Conservation (phyloP, 2,113 vertebrate genomes). For the Pachypanchax playfairii region DNA sequence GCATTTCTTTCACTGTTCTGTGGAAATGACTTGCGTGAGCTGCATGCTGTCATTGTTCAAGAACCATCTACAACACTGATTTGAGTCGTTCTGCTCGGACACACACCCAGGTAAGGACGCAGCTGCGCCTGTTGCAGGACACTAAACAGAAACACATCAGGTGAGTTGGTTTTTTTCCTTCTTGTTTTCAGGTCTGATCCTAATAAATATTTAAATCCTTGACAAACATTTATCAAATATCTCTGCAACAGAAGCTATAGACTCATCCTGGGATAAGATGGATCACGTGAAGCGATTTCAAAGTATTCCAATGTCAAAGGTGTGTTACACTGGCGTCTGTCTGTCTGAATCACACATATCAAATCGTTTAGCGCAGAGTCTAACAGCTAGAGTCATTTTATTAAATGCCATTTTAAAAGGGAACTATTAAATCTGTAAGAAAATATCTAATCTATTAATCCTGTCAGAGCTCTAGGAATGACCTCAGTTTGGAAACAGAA, state of each 20-base stretch:
- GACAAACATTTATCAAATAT: not conserved
- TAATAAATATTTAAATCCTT: not conserved
- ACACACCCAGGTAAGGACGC: slow-evolving; percentile 3
- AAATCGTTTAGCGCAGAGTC: too few species aligned
- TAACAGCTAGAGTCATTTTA: too few species aligned
- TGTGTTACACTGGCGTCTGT: too few species aligned
- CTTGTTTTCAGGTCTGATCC: not conserved
- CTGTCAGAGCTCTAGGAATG: too few species aligned
- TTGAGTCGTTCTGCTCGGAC: slow-evolving; percentile 7
- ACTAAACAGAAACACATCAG: not conserved
- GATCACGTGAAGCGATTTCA: slow-evolving; percentile 66
- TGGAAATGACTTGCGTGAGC: slow-evolving; percentile 62
- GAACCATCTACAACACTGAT: slow-evolving; percentile 25
- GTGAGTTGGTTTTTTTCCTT: slow-evolving; percentile 16
- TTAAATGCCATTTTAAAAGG: too few species aligned
- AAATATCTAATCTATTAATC: too few species aligned
- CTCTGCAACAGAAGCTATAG: slow-evolving; percentile 4
- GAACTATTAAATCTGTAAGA: too few species aligned
- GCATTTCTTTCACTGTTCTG: slow-evolving; percentile 69
- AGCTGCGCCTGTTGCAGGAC: not conserved
- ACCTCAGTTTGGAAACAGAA: too few species aligned
- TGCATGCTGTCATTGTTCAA: slow-evolving; percentile 43
- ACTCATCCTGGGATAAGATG: slow-evolving; percentile 58
- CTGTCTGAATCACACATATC: too few species aligned
- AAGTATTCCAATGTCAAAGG: slow-evolving; percentile 81